These are phyloP conservation scores for Oostethus manadensis DNA, from an alignment of 2,113 vertebrate species.

Conservation along the genomic window DNA sequence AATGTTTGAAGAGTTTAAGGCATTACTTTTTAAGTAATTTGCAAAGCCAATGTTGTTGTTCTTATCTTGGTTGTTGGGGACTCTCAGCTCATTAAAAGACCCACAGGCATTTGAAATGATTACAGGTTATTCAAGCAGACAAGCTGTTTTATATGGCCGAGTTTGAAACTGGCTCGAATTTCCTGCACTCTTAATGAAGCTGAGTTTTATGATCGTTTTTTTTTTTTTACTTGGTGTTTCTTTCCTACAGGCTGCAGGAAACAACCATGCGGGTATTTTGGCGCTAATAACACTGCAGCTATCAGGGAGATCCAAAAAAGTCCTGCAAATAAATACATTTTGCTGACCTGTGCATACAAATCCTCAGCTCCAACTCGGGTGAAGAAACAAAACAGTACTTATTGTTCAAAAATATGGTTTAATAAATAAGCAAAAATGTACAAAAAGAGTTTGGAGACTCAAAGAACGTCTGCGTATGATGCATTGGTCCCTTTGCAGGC, in stretches of 20 bases:
- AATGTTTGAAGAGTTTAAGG: slow-evolving; percentile 46
- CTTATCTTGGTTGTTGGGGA: slow-evolving; percentile 53
- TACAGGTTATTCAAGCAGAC: slow-evolving; percentile 56
- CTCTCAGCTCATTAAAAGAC: slow-evolving; percentile 56
- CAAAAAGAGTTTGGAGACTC: slow-evolving; percentile 55
- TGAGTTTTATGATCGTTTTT: slow-evolving; percentile 49
- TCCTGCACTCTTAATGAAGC: slow-evolving; percentile 63
- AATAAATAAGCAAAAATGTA: slow-evolving; percentile 95
- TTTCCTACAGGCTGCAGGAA: slow-evolving; percentile 33
- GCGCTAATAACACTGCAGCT: background rate
- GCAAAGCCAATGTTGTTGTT: slow-evolving; percentile 28
- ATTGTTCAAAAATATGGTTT: slow-evolving; percentile 81
- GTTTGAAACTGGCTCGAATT: slow-evolving; percentile 57
- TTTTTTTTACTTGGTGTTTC: slow-evolving; percentile 15
- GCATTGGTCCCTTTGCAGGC: slow-evolving; percentile 69
- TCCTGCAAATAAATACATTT: background rate
- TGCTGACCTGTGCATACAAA: background rate
- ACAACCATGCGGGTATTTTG: background rate
- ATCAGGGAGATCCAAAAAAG: background rate
- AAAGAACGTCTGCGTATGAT: slow-evolving; percentile 58
- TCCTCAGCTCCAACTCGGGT: background rate
- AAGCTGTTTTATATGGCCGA: slow-evolving; percentile 52
- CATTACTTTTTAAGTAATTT: slow-evolving; percentile 15
- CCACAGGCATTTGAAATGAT: slow-evolving; percentile 55
- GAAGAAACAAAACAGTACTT: slow-evolving; percentile 46